Conservation (phyloP, 2,113 vertebrate species). For the Picathartes gymnocephalus region DNA sequence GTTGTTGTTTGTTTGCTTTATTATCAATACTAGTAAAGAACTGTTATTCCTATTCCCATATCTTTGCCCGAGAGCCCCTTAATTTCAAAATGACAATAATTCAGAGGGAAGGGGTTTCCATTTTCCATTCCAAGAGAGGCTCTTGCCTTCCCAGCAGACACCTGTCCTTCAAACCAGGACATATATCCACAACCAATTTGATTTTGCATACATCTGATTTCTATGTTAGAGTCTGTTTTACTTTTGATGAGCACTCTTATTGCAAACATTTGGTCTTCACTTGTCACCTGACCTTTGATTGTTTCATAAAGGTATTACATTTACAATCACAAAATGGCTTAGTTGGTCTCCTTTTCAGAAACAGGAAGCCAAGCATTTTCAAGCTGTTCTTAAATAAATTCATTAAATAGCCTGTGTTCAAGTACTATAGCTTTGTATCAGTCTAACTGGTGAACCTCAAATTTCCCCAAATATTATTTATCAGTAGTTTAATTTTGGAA, state of each 20-base stretch:
- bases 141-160: too few relatives aligned
- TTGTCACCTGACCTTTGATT: neutral
- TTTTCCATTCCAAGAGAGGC: too few relatives aligned
- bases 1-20: too few relatives aligned
- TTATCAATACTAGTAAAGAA: too few relatives aligned
- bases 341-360: neutral
- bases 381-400: neutral
- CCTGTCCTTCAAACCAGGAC: too few relatives aligned
- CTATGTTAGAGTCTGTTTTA: neutral
- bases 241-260: neutral
- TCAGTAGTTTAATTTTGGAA: neutral
- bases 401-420: neutral
- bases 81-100: too few relatives aligned
- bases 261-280: neutral
- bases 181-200: neutral
- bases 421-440: neutral
- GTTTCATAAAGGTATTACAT: neutral
- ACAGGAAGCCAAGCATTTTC: neutral
- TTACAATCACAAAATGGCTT: neutral
- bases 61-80: too few relatives aligned
- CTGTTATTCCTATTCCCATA: too few relatives aligned
- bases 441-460: neutral
- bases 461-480: neutral
- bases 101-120: too few relatives aligned
- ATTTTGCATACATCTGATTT: neutral